Conservation (phyloP, 1,140 invertebrate genomes). For the Papilio helenus region DNA sequence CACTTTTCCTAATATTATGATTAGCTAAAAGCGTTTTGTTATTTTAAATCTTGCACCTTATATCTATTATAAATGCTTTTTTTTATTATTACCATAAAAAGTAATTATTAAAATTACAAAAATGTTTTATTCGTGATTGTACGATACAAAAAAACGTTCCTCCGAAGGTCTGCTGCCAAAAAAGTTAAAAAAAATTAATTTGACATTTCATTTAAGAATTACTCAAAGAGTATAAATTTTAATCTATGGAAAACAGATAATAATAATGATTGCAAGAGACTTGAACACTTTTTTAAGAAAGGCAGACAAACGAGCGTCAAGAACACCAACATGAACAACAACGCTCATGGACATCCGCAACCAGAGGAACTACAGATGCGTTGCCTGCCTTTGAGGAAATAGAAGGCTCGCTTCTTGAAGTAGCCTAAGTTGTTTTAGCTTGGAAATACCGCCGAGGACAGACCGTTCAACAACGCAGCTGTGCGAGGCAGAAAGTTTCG, state of each 20-base stretch:
- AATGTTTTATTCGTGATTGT: neutral
- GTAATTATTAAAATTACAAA: neutral
- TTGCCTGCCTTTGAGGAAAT: no score
- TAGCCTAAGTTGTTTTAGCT: no score
- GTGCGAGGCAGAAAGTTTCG: no score
- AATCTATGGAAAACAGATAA: neutral
- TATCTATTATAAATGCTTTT: neutral
- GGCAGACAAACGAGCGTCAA: no score
- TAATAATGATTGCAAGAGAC: neutral
- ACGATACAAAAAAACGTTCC: neutral
- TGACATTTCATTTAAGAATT: neutral
- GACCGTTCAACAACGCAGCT: no score
- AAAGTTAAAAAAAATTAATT: neutral
- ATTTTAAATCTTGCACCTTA: neutral
- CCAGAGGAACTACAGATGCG: no score
- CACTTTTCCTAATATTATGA: neutral
- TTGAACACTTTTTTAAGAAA: no score
- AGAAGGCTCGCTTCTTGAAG: no score
- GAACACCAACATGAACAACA: no score
- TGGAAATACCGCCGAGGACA: no score
- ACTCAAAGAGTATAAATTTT: neutral
- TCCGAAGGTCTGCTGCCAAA: neutral
- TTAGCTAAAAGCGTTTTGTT: neutral
- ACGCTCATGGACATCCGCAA: no score
- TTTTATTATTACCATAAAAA: neutral